Evolutionary conservation across 23 tunicate genomes (phyloP), one percentile per base, ranked within the genome.

Genomic region (Trididemnum nubilum): DNA sequence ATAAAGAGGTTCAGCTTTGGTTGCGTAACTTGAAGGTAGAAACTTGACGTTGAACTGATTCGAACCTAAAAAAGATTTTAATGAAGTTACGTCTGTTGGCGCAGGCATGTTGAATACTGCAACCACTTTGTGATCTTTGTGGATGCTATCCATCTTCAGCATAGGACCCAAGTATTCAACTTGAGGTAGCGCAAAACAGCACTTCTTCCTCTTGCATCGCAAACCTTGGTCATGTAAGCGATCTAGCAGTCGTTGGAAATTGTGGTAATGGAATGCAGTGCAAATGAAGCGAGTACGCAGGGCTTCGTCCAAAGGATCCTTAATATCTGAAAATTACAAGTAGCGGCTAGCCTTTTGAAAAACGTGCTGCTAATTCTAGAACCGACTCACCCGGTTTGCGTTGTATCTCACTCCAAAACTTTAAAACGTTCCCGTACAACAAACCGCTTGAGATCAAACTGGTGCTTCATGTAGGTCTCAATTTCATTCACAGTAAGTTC

Each of bases 21-120:
- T 44, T 44, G 54, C 54, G 54, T 44, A 44, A 44, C 12, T 44
- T 9, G 54, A 44, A 15, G 15, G 54, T 44, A 44, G 15, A 44
- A 44, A 44, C 54, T 44, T 44, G 54, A 15, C 54, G 54, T 44
- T 7, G 15, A 44, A 44, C 15, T 44, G 54, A 44, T 7, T 15
- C 9, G 54, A 44, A 44, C 54, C 9, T 44, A 44, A 44, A 44
- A 44, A 44, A 44, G 54, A 44, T 44, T 44, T 44, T 9, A 44
- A 44, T 7, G 54, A 58, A 2, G 21, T 40, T n/a, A n/a, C n/a
- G n/a, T n/a, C n/a, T n/a, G n/a, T n/a, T 5, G 58, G 79, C 4
- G 59, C 33, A 59, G 83, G 83, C 83, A 78, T 78, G 9, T 23
- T 33, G 9, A 78, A 0, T 21, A 78, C 83, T 19, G 57, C 72